Conservation (phyloP, 2,113 vertebrate genomes). For the Natator depressus region DNA sequence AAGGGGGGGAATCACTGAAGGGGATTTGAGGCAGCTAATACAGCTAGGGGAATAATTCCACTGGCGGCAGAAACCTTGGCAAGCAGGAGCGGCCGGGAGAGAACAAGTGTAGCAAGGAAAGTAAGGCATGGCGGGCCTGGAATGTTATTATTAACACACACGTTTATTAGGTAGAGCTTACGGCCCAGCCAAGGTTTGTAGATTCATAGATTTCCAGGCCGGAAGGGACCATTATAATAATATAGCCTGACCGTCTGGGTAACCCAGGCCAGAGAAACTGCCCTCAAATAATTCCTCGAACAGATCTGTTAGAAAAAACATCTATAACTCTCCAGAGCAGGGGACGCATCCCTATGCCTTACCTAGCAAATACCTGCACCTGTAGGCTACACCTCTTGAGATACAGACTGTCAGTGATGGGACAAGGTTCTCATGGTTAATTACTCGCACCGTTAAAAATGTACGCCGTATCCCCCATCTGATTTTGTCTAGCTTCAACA, state of each 20-base stretch:
- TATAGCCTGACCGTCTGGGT: neutral
- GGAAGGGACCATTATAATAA: neutral
- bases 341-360: neutral
- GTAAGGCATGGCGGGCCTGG: neutral
- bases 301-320: neutral
- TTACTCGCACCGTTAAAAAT: neutral
- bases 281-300: neutral
- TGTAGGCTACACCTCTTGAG: too few relatives aligned
- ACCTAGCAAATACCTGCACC: neutral
- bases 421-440: neutral
- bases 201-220: neutral
- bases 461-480: too few relatives aligned
- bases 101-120: neutral
- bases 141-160: neutral
- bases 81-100: neutral
- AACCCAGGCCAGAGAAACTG: neutral
- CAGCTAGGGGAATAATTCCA: neutral
- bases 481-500: too few relatives aligned
- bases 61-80: neutral
- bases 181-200: neutral
- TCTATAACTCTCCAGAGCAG: neutral
- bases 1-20: neutral
- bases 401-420: neutral
- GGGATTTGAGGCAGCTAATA: neutral
- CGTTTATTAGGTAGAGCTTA: neutral